Percentiles rank a stretch among this genome's conserved stretches.
Conservation (phyloP, 2,888 invertebrate species). For the Eupsilia transversa region DNA sequence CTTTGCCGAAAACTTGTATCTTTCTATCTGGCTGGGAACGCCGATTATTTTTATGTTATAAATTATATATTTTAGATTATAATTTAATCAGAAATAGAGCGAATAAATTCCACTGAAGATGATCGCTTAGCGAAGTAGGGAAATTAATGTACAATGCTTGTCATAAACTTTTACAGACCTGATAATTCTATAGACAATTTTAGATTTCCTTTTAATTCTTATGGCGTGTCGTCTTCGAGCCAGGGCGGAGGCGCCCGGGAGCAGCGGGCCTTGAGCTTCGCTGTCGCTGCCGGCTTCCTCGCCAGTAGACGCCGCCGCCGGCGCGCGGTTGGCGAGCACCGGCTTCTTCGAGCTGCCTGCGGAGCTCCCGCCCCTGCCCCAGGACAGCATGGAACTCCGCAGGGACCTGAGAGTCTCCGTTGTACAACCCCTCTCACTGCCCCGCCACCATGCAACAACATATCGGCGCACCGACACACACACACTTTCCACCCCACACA, state of each 20-base stretch:
- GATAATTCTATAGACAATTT: slow-evolving; percentile 84
- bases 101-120: background rate
- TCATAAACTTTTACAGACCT: slow-evolving; percentile 76
- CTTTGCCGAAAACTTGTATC: background rate
- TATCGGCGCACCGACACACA: slow-evolving; percentile 84
- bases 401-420: slow-evolving; percentile 89
- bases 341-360: slow-evolving; percentile 78
- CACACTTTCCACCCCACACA: slow-evolving; percentile 75
- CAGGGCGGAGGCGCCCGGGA: slow-evolving; percentile 85
- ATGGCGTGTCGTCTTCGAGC: slow-evolving; percentile 88
- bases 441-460: slow-evolving; percentile 86
- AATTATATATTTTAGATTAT: background rate
- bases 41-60: background rate
- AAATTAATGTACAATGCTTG: background rate
- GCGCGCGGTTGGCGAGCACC: slow-evolving; percentile 69
- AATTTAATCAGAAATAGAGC: background rate
- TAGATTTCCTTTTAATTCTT: slow-evolving; percentile 86
- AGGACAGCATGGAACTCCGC: slow-evolving; percentile 88
- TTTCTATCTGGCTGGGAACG: background rate
- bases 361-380: slow-evolving; percentile 79
- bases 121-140: background rate
- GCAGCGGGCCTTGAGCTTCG: slow-evolving; percentile 81
- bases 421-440: slow-evolving; percentile 86
- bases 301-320: slow-evolving; percentile 70
- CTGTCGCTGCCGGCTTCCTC: slow-evolving; percentile 75